Evolutionary conservation across 2,888 invertebrate species (phyloP), one percentile per base, ranked within the genome.

Genomic region (Odontothrips loti): DNA sequence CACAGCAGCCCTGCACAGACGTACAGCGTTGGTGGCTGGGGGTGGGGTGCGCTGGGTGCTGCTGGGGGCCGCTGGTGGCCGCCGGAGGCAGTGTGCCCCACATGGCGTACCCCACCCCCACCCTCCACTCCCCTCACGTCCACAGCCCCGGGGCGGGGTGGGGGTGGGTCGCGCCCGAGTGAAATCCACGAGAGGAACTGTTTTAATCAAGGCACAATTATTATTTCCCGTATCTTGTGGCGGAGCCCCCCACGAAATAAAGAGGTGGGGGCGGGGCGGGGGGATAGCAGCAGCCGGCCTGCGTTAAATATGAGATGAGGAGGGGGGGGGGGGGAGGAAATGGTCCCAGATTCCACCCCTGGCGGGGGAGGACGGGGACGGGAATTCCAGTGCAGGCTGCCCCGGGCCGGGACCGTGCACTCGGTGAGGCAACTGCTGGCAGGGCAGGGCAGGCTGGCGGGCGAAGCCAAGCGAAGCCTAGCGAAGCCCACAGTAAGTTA

Each of bases 201-300:
- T 23, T 68, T 68, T 68, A 68, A 68, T 68, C 68, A 68, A 23
- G 23, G 68, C 68, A n/a, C 68, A 27, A 68, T 68, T 68, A 68
- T 68, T 68, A 23, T 68, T 58, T 15, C 58, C 58, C 58, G 58
- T 58, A 58, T 58, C 58, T 58, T 58, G 58, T 58, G 58, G 34
- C 34, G 34, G 34, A 43, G 34, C 34, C 3, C n/a, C 34, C 34
- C 34, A 43, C 34, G 34, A 43, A 43, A 43, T 43, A 43, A 43
- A 51, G 15, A 2, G 51, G 51, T 12, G 15, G 51, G 51, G 51
- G 51, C 51, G 51, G 20, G 51, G 3, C 48, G 48, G 51, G 51
- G 51, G 15, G 3, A 51, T 51, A 20, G 51, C 51, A 20, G 51
- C 34, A 51, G 51, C 51, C 15, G 51, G 51, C 34, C 34, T 43